A percentile compares a stretch with the other conserved stretches of the same genome.
These are phyloP conservation scores for Lacerta viridis DNA, from an alignment of 2,797 vertebrate species.

Conservation along the genomic window DNA sequence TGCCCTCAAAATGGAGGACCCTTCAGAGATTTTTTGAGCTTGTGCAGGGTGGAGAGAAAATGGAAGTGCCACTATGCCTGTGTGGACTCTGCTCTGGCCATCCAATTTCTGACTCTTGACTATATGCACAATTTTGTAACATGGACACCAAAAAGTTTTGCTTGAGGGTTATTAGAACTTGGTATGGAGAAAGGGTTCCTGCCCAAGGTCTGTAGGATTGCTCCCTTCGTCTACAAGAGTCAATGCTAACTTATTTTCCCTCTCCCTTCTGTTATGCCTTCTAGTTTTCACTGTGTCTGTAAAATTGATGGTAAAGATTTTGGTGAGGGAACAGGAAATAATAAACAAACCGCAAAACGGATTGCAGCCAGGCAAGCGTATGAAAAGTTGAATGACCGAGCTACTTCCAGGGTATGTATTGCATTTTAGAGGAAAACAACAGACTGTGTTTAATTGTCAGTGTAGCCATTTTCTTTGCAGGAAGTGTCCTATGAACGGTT, in stretches of 20 bases:
- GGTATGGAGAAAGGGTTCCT: no score
- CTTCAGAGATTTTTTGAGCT: no score
- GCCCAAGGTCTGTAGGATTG: neutral
- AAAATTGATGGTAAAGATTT: conserved; percentile 29
- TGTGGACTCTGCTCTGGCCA: no score
- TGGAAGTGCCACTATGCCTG: no score
- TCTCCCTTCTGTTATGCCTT: conserved; percentile 45
- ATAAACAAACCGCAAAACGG: conserved; percentile 66
- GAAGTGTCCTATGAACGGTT: neutral
- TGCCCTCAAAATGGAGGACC: no score
- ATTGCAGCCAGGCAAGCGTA: conserved; percentile 71
- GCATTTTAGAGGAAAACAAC: neutral
- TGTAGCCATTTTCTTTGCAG: neutral
- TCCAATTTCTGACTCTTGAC: no score
- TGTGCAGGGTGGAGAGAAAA: no score
- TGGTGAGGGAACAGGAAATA: conserved; percentile 42
- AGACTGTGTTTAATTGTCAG: neutral
- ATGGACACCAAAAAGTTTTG: no score
- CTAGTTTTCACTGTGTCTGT: conserved; percentile 67
- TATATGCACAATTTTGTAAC: no score
- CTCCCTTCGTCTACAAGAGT: neutral
- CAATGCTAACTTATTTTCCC: neutral
- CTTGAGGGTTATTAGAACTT: no score
- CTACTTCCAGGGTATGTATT: conserved; percentile 29
- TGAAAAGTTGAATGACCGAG: neutral